Evolutionary conservation across 2,113 vertebrate species (phyloP), one percentile per base, ranked within the genome.

Genomic region (Halichoerus grypus): DNA sequence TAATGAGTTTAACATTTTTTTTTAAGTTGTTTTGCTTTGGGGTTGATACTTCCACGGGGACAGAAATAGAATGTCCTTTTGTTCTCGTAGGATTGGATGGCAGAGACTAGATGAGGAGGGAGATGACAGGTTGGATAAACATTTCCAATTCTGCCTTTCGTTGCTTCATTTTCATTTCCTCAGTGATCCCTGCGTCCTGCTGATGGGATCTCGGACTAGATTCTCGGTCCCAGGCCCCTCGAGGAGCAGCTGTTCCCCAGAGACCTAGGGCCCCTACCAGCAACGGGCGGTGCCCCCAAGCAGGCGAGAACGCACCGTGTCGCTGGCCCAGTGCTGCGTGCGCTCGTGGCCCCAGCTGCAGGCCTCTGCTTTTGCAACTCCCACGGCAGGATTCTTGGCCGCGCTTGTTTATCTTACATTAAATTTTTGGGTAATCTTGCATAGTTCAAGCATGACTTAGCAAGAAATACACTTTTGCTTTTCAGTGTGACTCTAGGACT

Each of bases 41-140:
- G 61, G 67, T 10, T 87, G 85, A 71, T 61, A 67, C 69, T 81
- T n/a, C n/a, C 33, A 1, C 0, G 2, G 51, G 31, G 46, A 86
- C 51, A 59, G 61, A 71, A 93, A 80, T 39, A 91, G 85, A 96
- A 65, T 51, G 51, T 79, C 18, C 39, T 91, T 95, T 88, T 72
- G 67, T 96, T 57, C 81, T 15, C 2, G 3, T 65, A 22, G 63
- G 72, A 14, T 22, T 59, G 76, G 85, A 57, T 0, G 1, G 22
- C 16, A 1, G 69, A 16, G 13, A 19, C 49, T 49, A 42, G 57
- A 71, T 28, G 15, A 49, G 74, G 21, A 53, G 24, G n/a, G 53
- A 65, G 72, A n/a, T 9, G 76, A 36, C 14, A 2, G 49, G 39
- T n/a, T 22, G 42, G 42, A 57, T 49, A 63, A 19, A 4, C 49